These are phyloP conservation scores for Cuculus canorus DNA, from an alignment of 2,797 vertebrate species.

Conservation along the genomic window DNA sequence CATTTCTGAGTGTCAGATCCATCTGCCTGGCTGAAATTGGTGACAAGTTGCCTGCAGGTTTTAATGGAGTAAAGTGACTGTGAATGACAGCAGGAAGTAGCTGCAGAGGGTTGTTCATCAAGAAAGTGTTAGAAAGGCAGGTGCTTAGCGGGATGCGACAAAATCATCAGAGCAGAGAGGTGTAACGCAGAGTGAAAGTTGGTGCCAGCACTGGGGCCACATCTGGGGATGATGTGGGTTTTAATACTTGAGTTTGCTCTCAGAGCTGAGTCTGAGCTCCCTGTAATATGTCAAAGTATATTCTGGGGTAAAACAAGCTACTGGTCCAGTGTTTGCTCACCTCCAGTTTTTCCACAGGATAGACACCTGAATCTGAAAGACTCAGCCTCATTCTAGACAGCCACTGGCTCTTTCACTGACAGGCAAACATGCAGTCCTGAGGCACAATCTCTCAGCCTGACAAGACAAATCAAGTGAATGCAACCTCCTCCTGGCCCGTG, in stretches of 20 bases:
- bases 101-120: neutral
- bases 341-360: neutral
- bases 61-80: neutral
- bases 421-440: neutral
- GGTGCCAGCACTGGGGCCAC: neutral
- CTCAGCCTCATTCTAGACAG: neutral
- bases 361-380: neutral
- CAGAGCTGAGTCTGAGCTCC: neutral
- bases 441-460: neutral
- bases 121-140: neutral
- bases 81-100: neutral
- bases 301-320: neutral
- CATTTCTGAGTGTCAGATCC: neutral
- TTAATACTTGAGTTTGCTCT: neutral
- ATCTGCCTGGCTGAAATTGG: neutral
- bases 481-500: neutral
- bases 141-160: neutral
- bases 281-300: neutral
- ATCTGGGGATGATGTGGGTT: neutral
- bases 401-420: neutral
- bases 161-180: neutral
- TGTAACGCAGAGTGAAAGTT: neutral
- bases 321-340: rapidly evolving
- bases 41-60: neutral
- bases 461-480: neutral